Conservation (phyloP, 2,797 vertebrate species). For the Hydrophis major region DNA sequence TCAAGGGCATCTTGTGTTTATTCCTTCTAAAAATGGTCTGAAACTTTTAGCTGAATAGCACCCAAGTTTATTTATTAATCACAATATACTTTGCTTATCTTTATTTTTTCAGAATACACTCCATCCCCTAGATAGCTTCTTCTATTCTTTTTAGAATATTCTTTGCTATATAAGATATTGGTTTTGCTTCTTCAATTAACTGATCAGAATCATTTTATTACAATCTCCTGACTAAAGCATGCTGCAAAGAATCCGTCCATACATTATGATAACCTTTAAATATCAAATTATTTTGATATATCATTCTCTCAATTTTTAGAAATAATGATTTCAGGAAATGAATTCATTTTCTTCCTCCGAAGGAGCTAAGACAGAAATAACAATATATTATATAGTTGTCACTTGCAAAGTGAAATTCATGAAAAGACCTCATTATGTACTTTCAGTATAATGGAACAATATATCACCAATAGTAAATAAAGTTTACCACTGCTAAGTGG, state of each 20-base stretch:
- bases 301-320: conserved; percentile 9
- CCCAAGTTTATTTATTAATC: neutral
- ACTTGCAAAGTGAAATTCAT: conserved; percentile 10
- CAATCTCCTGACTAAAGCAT: neutral
- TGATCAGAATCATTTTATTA: neutral
- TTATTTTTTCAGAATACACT: neutral
- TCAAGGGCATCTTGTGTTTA: neutral
- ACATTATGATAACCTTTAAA: neutral
- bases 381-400: neutral
- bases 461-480: neutral
- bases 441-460: neutral
- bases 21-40: neutral
- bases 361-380: neutral
- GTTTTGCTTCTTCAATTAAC: neutral
- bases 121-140: neutral
- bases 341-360: neutral
- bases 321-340: conserved; percentile 18
- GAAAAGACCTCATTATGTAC: neutral
- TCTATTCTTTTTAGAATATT: neutral
- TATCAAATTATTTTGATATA: neutral
- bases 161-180: neutral
- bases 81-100: neutral
- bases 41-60: neutral
- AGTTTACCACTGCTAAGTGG: neutral
- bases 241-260: neutral